A percentile compares a stretch with the other conserved stretches of the same genome.
phyloP scores from a whole-genome alignment of 2,797 vertebrate species.

The Coregonus suidteri region DNA sequence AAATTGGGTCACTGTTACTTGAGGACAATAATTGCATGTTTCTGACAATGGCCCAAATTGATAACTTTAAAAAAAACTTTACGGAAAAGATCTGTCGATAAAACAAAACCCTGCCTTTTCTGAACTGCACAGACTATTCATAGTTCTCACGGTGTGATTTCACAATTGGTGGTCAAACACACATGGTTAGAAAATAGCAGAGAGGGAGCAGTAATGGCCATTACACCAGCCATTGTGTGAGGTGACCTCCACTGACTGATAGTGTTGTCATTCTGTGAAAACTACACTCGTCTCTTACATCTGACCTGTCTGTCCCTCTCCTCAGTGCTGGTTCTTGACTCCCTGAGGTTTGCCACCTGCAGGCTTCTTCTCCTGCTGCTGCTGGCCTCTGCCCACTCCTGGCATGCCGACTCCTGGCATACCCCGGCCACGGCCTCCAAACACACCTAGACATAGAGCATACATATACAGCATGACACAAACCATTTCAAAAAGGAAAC shows the following conservation, averaged over 20 bases:
- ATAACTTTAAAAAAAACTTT: not conserved
- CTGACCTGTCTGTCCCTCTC: not conserved
- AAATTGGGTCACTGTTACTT: not conserved
- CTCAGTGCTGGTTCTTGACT: slow-evolving; percentile 86
- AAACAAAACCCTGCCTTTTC: not conserved
- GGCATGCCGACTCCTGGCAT: slow-evolving; percentile 78
- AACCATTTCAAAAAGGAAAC: not conserved
- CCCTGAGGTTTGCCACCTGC: slow-evolving; percentile 80
- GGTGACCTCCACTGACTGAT: not conserved
- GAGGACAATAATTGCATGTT: not conserved
- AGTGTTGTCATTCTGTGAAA: slow-evolving; percentile 1
- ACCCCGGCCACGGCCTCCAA: slow-evolving; percentile 88
- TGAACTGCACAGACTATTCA: not conserved
- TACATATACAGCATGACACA: not conserved
- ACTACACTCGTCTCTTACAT: not conserved
- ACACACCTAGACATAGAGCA: slow-evolving; percentile 74
- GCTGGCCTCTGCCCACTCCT: slow-evolving; percentile 81
- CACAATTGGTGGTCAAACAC: not conserved
- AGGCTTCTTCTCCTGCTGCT: slow-evolving; percentile 86
- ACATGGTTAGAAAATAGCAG: not conserved
- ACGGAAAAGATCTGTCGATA: not conserved
- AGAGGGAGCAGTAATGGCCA: not conserved
- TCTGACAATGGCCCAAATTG: not conserved
- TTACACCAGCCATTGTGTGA: not conserved
- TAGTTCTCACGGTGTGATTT: not conserved